Percentiles rank a stretch among this genome's conserved stretches.
phyloP scores from a whole-genome alignment of 2,797 vertebrate genomes.

The Coregonus sp. region DNA sequence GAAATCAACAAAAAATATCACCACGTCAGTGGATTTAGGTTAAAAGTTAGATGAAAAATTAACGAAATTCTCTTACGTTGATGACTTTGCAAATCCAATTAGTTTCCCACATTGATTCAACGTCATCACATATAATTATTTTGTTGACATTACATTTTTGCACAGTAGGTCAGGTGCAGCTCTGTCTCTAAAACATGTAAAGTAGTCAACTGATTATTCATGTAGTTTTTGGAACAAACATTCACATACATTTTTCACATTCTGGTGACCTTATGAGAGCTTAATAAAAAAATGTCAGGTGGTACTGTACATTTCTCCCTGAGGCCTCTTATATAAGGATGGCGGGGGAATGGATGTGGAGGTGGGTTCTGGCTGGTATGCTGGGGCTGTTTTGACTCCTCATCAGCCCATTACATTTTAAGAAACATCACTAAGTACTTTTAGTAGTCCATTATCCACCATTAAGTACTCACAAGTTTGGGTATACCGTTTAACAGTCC shows the following conservation, averaged over 20 bases:
- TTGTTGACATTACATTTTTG: too few relatives aligned
- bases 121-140: too few relatives aligned
- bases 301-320: too few relatives aligned
- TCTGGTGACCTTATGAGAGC: not conserved
- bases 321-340: not conserved
- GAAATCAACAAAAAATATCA: too few relatives aligned
- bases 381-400: not conserved
- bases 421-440: slow-evolving; percentile 4
- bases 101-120: too few relatives aligned
- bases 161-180: not conserved
- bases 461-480: not conserved
- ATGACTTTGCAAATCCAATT: too few relatives aligned
- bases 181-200: not conserved
- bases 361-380: not conserved
- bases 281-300: not conserved
- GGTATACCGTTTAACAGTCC: not conserved
- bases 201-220: not conserved
- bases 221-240: not conserved
- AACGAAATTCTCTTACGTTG: too few relatives aligned
- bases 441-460: slow-evolving; percentile 3
- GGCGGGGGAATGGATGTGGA: not conserved
- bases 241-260: too few relatives aligned
- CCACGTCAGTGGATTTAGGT: too few relatives aligned
- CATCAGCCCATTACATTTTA: not conserved
- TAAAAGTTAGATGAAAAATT: too few relatives aligned